A percentile compares a stretch with the other conserved stretches of the same genome.
phyloP scores from a whole-genome alignment of 1,140 invertebrate species.

The Macrotrachela quadricornifera region DNA sequence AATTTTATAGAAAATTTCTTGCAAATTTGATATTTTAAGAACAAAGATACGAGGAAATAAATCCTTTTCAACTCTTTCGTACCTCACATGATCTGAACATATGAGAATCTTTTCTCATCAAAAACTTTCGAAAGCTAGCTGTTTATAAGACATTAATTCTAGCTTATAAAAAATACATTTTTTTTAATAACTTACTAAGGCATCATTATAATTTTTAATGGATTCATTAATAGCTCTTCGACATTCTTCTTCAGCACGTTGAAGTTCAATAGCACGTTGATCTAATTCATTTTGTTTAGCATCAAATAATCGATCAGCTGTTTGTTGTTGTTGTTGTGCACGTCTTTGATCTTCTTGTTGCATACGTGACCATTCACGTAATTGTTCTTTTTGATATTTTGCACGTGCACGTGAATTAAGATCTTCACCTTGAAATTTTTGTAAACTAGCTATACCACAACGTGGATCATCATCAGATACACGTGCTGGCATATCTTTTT shows the following conservation, averaged over 20 bases:
- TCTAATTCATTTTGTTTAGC: constrained; percentile 28
- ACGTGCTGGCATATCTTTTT: constrained; percentile 47
- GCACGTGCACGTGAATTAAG: constrained; percentile 31
- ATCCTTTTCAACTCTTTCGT: no score
- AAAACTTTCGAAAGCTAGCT: no score
- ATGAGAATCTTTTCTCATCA: no score
- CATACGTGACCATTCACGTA: constrained; percentile 51
- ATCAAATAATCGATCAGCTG: constrained; percentile 26
- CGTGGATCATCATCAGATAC: constrained; percentile 45
- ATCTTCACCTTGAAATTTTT: constrained; percentile 63
- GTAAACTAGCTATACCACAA: constrained; percentile 34
- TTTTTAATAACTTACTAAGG: constrained; percentile 34
- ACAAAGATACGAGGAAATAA: no score
- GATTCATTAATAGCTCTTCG: constrained; percentile 37
- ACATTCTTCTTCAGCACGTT: constrained; percentile 27
- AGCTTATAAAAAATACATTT: no score
- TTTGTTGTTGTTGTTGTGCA: constrained; percentile 8
- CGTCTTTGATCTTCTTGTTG: constrained; percentile 10
- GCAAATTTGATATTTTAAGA: no score
- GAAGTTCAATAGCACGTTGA: constrained; percentile 23
- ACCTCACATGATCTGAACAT: no score
- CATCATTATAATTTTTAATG: constrained; percentile 47
- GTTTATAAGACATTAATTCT: no score
- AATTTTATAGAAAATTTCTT: no score
- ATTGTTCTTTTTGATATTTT: constrained; percentile 48